Base-by-base conservation (phyloP, 2,888 invertebrate genomes). In the Gandaritis pyraliata region DNA sequence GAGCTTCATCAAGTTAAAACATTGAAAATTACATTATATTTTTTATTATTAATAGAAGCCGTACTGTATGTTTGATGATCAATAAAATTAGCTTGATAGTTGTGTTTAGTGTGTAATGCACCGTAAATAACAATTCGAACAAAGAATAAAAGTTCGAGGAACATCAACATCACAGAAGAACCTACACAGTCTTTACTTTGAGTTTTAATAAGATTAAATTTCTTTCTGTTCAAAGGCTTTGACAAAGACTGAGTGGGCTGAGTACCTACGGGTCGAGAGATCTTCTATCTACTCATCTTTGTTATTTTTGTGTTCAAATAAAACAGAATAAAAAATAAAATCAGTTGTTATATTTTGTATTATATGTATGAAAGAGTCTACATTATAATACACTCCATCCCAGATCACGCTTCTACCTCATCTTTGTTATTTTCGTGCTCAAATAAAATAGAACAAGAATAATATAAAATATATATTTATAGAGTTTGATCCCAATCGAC, bases 141-240 rank as follows among this genome's bases (percentile, higher is more conserved):
- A 60, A 64, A 64, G 64, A 48, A 64, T 64, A 63, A 54, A 60
- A 67, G 43, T 16, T 43, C 50, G 46, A 65, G 58, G 54, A 61
- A 67, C 57, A 68, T 59, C 66, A 73, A 75, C 65, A 72, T 73
- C 69, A 70, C 59, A 64, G 54, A 58, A 65, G 55, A 49, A 53
- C 57, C 60, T 53, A 64, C 65, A 56, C 66, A 70, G 68, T 71
- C 71, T 75, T 75, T 77, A 68, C 73, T 79, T 72, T 71, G 67
- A 72, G 66, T 73, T 79, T 76, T 79, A 77, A 81, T 73, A 67
- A 78, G 75, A 81, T 83, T 78, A 77, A 75, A 80, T 77, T 78
- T 80, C 61, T 67, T 72, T 72, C 67, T 65, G 68, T 48, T 67
- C 65, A 66, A 73, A 71, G 68, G 62, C 68, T 73, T 69, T 74